These are phyloP conservation scores for Erannis defoliaria DNA, from an alignment of 2,888 invertebrate species.

Conservation along the genomic window DNA sequence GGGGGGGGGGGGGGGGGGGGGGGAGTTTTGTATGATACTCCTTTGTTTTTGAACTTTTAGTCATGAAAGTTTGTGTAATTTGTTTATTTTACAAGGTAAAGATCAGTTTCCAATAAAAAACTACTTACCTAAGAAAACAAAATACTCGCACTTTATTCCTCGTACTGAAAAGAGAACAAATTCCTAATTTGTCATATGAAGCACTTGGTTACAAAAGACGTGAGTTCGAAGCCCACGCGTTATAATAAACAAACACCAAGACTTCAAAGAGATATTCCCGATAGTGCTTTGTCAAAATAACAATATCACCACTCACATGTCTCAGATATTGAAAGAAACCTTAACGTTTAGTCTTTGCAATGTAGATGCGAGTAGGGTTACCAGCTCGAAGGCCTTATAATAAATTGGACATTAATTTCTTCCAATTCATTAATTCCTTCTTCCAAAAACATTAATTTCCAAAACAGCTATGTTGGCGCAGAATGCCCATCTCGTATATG, in stretches of 20 bases:
- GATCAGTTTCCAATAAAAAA: no score
- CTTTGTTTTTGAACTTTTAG: no score
- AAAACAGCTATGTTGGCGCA: no score
- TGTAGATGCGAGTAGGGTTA: not conserved
- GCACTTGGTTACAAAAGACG: slow-evolving; percentile 6
- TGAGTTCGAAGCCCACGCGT: slow-evolving; percentile 12
- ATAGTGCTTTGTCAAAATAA: not conserved
- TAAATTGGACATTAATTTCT: no score
- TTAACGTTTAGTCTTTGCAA: not conserved
- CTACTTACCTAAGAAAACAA: slow-evolving; percentile 5
- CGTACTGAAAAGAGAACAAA: slow-evolving; percentile 2
- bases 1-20: no score
- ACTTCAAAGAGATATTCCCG: slow-evolving; percentile 7
- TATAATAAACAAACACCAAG: slow-evolving; percentile 4
- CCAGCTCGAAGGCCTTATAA: no score
- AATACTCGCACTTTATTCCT: slow-evolving; percentile 2
- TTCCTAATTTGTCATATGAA: slow-evolving; percentile 10
- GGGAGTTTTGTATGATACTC: no score
- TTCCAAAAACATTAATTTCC: no score
- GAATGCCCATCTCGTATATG: no score
- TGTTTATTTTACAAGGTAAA: no score
- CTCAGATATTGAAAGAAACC: slow-evolving; percentile 1
- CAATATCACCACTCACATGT: not conserved
- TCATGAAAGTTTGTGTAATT: no score
- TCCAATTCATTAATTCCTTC: no score